phyloP scores from a whole-genome alignment of 1,140 invertebrate species.

The Hylaeus anthracinus region DNA sequence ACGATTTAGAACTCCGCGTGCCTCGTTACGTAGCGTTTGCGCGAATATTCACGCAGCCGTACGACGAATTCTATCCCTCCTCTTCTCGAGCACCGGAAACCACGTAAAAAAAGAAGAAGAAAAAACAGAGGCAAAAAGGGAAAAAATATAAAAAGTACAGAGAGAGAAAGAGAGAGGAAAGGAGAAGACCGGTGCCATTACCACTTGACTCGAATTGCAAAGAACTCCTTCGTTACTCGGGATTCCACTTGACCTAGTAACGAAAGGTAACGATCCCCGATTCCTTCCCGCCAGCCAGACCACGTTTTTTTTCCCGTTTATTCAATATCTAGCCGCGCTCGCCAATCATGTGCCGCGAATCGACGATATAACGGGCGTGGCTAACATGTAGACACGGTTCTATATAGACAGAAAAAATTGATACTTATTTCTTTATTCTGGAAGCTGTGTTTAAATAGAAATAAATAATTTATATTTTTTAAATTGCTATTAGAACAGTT shows the following conservation, averaged over 20 bases:
- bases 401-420: too few relatives aligned
- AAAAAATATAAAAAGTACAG: conserved; percentile 31
- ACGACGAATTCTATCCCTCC: background rate
- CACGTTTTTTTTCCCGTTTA: conserved; percentile 32
- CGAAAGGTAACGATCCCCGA: conserved; percentile 55
- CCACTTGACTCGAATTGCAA: conserved; percentile 51
- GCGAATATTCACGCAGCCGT: conserved; percentile 7
- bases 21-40: conserved; percentile 13
- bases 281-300: conserved; percentile 31
- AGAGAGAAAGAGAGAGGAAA: conserved; percentile 16
- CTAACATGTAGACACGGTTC: background rate
- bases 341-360: background rate
- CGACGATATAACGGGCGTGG: too few relatives aligned
- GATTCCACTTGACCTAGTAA: conserved; percentile 49
- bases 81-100: background rate
- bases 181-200: conserved; percentile 45
- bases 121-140: background rate
- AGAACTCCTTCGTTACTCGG: conserved; percentile 54
- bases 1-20: background rate
- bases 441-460: too few relatives aligned
- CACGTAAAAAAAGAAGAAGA: background rate
- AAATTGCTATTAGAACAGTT: too few relatives aligned
- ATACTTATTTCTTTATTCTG: too few relatives aligned
- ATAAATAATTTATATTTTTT: too few relatives aligned
- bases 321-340: conserved; percentile 24